Base-by-base conservation (phyloP, 2,888 invertebrate species). In the Aphodius granarius region DNA sequence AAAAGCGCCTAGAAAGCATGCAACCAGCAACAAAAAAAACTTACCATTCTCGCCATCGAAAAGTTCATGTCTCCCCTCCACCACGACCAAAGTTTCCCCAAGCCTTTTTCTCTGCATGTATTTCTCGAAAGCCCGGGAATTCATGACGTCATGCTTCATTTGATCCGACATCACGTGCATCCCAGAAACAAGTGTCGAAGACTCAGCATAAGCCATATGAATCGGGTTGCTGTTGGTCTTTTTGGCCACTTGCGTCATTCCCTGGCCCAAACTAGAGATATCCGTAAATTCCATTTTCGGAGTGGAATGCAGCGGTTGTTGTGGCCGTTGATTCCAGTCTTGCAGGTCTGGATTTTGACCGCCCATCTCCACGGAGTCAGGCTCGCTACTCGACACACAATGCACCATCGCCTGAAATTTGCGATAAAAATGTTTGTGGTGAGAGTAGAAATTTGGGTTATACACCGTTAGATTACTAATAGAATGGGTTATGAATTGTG, bases 351-450 rank as follows among this genome's bases (percentile, higher is more conserved):
- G 80, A 75, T 78, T 81, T 70, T 83, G 84, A 6, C 78, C 78
- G 77, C 76, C 82, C 66, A 86, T 76, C 74, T 91, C 91, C 5
- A 90, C 90, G 0, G 91, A 90, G 83, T 95, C 95, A 23, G 93
- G 94, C 84, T 95, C 95, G 81, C 95, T 95, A 84, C 95, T 95
- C 43, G 95, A 95, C 78, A 95, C 94, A 85, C 95, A 95, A 85
- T 95, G 95, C 22, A 95, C 95, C 95, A 95, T 92, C 5, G 93
- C 92, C 92, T 92, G 88, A 3, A 3, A 15, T 18, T 5, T 63
- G 17, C 6, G 21, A 20, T 70, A 65, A 68, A 73, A 21, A 75
- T 63, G 65, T 63, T 62, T 66, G n/a, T n/a, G n/a, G n/a, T n/a
- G n/a, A n/a, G n/a, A n/a, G n/a, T n/a, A n/a, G n/a, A n/a, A n/a